phyloP scores from a whole-genome alignment of 2,797 vertebrate species.

The Hippocampus kuda region DNA sequence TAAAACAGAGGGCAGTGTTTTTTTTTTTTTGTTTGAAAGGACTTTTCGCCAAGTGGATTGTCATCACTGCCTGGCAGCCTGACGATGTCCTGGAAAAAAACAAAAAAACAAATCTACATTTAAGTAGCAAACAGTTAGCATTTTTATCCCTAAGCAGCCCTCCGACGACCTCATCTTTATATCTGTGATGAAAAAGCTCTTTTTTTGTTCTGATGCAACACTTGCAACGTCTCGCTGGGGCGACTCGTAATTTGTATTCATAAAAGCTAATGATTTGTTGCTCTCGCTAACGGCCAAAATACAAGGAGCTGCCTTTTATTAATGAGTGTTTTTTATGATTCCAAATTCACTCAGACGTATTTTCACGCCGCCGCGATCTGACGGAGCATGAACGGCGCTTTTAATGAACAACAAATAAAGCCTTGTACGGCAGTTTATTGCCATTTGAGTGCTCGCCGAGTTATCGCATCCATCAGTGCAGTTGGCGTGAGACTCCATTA shows the following conservation, averaged over 20 bases:
- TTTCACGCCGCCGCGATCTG: background rate
- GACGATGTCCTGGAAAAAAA: background rate
- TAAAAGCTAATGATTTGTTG: conserved; percentile 12
- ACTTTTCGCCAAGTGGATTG: too few species aligned
- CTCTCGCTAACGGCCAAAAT: background rate
- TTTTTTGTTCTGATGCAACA: conserved; percentile 3
- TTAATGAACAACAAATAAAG: conserved; percentile 18
- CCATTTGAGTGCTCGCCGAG: conserved; percentile 25
- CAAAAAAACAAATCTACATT: background rate
- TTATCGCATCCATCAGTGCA: conserved; percentile 26
- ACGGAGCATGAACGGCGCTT: conserved; percentile 4
- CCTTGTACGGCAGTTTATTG: conserved; percentile 19
- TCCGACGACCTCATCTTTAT: background rate
- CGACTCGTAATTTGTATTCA: conserved; percentile 7
- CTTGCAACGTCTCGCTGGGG: conserved; percentile 10
- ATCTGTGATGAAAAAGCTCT: conserved; percentile 1
- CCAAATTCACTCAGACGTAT: background rate
- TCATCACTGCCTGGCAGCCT: background rate
- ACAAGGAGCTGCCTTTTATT: conserved; percentile 4
- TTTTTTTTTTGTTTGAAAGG: too few species aligned
- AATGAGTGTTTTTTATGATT: conserved; percentile 9
- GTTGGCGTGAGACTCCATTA: conserved; percentile 35
- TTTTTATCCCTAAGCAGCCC: background rate
- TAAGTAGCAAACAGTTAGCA: background rate
- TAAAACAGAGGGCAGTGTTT: too few species aligned